Evolutionary conservation across 2,888 invertebrate species (phyloP).

Genomic region (Machimus atricapillus): DNA sequence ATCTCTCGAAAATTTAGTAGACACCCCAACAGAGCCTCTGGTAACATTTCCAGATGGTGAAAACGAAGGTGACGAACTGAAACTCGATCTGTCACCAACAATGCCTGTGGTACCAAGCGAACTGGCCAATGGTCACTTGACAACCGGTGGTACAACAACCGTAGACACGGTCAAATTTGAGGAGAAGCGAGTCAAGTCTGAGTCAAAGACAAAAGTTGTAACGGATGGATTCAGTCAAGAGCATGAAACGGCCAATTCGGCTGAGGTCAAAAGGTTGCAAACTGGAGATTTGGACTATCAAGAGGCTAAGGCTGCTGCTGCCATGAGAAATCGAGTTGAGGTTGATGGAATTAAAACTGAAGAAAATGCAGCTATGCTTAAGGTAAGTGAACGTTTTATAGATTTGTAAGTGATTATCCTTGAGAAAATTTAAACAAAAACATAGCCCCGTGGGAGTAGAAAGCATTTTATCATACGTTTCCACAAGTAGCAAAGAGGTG

Average conservation of each 20-base stretch:
- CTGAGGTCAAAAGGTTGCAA: conserved; percentile 77
- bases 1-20: conserved; percentile 81
- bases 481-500: background rate
- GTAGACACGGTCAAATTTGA: conserved; percentile 81
- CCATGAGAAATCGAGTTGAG: conserved; percentile 79
- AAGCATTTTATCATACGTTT: background rate
- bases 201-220: conserved; percentile 78
- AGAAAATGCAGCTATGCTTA: conserved; percentile 81
- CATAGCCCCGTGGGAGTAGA: background rate
- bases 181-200: conserved; percentile 82
- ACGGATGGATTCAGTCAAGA: conserved; percentile 84
- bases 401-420: background rate
- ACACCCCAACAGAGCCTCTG: conserved; percentile 71
- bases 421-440: background rate
- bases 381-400: conserved; percentile 67
- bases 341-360: conserved; percentile 86
- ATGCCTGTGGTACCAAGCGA: conserved; percentile 57
- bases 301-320: conserved; percentile 79
- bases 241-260: conserved; percentile 72
- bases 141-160: conserved; percentile 56
- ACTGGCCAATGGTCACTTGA: conserved; percentile 61
- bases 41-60: conserved; percentile 85
- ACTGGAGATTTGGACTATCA: conserved; percentile 84
- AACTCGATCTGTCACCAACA: conserved; percentile 59
- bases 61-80: conserved; percentile 66